Evolutionary conservation across 2,797 vertebrate species (phyloP).

Genomic region (Poeciliopsis presidionis): DNA sequence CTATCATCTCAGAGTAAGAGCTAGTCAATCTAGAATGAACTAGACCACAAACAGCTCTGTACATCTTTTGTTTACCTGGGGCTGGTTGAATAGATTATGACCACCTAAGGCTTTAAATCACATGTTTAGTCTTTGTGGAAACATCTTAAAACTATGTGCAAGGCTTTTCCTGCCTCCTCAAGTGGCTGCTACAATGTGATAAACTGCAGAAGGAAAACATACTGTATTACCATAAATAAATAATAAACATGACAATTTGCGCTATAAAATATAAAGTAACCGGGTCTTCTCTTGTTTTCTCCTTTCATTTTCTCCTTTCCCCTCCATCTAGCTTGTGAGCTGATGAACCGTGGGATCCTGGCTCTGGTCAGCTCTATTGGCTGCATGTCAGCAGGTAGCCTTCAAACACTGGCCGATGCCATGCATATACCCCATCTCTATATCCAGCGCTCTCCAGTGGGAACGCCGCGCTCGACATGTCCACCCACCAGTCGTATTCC

Average conservation of each 20-base stretch:
- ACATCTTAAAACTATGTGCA: neutral
- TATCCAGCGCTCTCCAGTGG: conserved; percentile 89
- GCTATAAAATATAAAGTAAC: conserved; percentile 26
- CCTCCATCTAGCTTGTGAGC: conserved; percentile 89
- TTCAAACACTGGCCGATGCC: conserved; percentile 93
- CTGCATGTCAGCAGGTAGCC: conserved; percentile 94
- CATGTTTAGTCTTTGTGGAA: neutral
- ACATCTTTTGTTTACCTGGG: neutral
- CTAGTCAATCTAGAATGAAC: neutral
- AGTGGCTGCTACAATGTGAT: neutral
- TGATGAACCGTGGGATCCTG: conserved; percentile 99
- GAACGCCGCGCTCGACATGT: conserved; percentile 91
- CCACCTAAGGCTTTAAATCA: neutral
- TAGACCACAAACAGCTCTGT: neutral
- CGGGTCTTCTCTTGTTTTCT: conserved; percentile 5
- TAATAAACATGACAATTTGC: neutral
- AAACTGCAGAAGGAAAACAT: neutral
- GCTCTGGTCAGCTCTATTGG: conserved; percentile 97
- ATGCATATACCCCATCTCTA: conserved; percentile 99
- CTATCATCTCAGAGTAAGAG: too few relatives aligned
- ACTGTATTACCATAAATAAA: neutral
- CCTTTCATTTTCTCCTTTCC: conserved; percentile 1
- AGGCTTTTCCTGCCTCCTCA: neutral
- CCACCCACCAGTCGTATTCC: conserved; percentile 85
- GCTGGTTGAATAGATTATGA: neutral